Percentiles rank a stretch among this genome's conserved stretches.
These are phyloP conservation scores for Isoperla grammatica DNA, from an alignment of 2,888 invertebrate genomes.

Conservation along the genomic window DNA sequence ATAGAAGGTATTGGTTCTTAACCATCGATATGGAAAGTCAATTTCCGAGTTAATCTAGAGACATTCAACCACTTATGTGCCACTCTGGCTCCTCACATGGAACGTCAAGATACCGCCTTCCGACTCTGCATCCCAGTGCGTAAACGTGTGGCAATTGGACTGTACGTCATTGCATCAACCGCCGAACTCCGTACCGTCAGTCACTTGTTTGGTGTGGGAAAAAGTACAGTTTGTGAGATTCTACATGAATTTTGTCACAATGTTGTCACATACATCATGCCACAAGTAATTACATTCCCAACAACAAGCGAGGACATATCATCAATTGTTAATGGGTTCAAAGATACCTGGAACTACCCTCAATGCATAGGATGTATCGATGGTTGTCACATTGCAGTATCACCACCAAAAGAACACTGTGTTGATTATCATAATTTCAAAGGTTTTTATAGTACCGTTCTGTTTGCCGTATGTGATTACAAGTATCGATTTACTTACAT, in stretches of 20 bases:
- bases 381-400: conserved; percentile 16
- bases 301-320: conserved; percentile 1
- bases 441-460: background rate
- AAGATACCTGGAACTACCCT: conserved; percentile 21
- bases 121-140: conserved; percentile 10
- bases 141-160: conserved; percentile 17
- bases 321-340: conserved; percentile 6
- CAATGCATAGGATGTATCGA: conserved; percentile 17
- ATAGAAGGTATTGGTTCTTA: too few relatives aligned
- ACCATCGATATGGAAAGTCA: background rate
- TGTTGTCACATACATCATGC: background rate
- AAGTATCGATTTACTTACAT: background rate
- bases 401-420: background rate
- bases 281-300: conserved; percentile 9
- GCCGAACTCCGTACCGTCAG: conserved; percentile 17
- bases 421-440: background rate
- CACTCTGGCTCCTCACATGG: background rate
- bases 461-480: background rate
- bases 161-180: conserved; percentile 15
- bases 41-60: background rate
- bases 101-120: conserved; percentile 7
- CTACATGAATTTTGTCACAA: conserved; percentile 21
- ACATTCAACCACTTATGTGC: background rate
- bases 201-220: conserved; percentile 17
- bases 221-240: conserved; percentile 12